These are phyloP conservation scores for Melanotaenia pygmaea DNA, from an alignment of 2,797 vertebrate genomes.

Conservation along the genomic window DNA sequence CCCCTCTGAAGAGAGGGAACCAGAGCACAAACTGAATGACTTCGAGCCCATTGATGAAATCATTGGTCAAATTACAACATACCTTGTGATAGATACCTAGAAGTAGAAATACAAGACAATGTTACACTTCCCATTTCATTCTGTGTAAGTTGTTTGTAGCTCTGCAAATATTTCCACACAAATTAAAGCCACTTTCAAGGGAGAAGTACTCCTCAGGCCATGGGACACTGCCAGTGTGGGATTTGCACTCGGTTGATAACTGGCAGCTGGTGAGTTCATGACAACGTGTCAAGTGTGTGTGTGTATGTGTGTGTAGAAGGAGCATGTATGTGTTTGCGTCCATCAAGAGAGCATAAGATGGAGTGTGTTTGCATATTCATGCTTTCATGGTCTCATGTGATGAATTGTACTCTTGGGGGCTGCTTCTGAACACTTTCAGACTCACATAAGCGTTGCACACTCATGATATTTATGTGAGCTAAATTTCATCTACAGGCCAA, in stretches of 20 bases:
- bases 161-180: not conserved
- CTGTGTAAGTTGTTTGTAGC: conserved; percentile 16
- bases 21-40: not conserved
- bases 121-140: conserved; percentile 1
- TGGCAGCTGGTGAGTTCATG: conserved; percentile 70
- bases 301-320: not conserved
- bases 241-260: conserved; percentile 66
- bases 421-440: conserved; percentile 51
- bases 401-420: conserved; percentile 46
- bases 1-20: not conserved
- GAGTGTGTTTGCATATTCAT: not conserved
- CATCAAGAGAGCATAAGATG: conserved; percentile 15
- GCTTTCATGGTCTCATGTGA: conserved; percentile 36
- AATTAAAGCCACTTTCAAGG: not conserved
- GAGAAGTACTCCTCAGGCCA: conserved; percentile 36
- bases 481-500: conserved; percentile 26
- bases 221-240: conserved; percentile 46
- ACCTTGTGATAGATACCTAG: not conserved
- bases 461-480: conserved; percentile 57
- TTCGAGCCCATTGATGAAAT: not conserved
- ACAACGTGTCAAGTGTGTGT: conserved; percentile 69
- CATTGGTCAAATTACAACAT: not conserved
- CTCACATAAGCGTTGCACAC: conserved; percentile 45
- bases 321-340: conserved; percentile 18
- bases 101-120: not conserved